Evolutionary conservation across 2,888 invertebrate species (phyloP), one percentile per base, ranked within the genome.

Genomic region (Pyrochroa serraticornis): DNA sequence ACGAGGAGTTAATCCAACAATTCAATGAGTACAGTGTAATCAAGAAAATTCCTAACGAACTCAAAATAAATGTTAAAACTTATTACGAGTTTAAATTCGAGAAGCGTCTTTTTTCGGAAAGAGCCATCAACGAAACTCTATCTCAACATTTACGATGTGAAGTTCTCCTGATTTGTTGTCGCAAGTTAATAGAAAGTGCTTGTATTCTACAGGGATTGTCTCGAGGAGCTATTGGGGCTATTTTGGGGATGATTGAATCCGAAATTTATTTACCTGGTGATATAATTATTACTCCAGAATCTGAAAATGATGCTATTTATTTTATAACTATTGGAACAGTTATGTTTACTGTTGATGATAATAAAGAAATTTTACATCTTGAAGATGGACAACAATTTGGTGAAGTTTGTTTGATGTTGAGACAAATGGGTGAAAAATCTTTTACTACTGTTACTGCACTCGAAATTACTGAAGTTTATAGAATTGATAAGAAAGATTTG

Each of bases 311-410:
- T 12, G 75, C 77, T 31, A 80, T 83, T 77, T 83, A 80, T 56
- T 83, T 84, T 62, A 82, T 84, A 53, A 80, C 81, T 0, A 76
- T 72, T 22, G 84, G 84, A 0, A 81, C 81, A 0, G 82, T 83
- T 0, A 79, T 81, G 0, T 73, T 81, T 32, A 78, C 77, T 44
- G 77, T 79, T 1, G 51, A 57, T 1, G 71, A 75, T 0, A 81
- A 80, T 5, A 80, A 81, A 48, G 87, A 87, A 79, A 82, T 79
- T 32, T 72, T 71, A 14, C 81, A 82, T 63, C 67, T 84, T 6
- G 80, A 83, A 63, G 86, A 85, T 58, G 85, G 85, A 0, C 83
- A 77, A 30, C 71, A 77, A 57, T 80, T 82, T 60, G 82, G 82
- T 0, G 75, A 78, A 56, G 62, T 71, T 3, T 69, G 72, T 34